These are phyloP conservation scores for Hybos culiciformis DNA, from an alignment of 2,888 invertebrate genomes.

Conservation along the genomic window DNA sequence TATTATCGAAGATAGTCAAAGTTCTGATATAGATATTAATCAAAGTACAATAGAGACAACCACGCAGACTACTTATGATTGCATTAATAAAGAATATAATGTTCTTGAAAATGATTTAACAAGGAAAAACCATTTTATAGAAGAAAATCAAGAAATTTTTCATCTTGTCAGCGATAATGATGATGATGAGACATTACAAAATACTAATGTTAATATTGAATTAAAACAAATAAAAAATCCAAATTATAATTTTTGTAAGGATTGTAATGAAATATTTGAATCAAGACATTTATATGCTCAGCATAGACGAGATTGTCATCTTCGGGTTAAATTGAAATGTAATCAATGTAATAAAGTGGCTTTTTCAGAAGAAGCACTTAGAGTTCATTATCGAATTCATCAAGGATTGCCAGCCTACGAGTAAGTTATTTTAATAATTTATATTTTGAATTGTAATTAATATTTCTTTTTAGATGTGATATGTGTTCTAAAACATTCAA, in stretches of 20 bases:
- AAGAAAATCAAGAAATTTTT: too few relatives aligned
- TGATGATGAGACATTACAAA: background rate
- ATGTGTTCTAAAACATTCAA: conserved; percentile 21
- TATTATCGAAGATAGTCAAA: too few relatives aligned
- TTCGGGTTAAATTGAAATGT: conserved; percentile 15
- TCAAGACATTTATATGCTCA: background rate
- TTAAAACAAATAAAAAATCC: background rate
- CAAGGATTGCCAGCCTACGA: conserved; percentile 17
- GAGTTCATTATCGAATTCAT: conserved; percentile 21
- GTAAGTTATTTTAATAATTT: conserved; percentile 6
- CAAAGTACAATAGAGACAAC: too few relatives aligned
- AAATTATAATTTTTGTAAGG: background rate
- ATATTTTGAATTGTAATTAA: background rate
- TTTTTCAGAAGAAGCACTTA: conserved; percentile 15
- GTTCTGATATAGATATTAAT: too few relatives aligned
- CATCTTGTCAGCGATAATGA: conserved; percentile 7
- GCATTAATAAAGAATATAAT: too few relatives aligned
- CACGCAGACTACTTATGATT: too few relatives aligned
- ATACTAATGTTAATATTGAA: background rate
- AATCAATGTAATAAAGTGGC: conserved; percentile 15
- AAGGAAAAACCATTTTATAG: too few relatives aligned
- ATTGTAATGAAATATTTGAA: background rate
- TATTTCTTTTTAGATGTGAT: conserved; percentile 16
- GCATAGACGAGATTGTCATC: background rate
- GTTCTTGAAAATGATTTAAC: too few relatives aligned